Conservation (phyloP, 1,140 invertebrate species). For the Rhopalosiphum maidis region DNA sequence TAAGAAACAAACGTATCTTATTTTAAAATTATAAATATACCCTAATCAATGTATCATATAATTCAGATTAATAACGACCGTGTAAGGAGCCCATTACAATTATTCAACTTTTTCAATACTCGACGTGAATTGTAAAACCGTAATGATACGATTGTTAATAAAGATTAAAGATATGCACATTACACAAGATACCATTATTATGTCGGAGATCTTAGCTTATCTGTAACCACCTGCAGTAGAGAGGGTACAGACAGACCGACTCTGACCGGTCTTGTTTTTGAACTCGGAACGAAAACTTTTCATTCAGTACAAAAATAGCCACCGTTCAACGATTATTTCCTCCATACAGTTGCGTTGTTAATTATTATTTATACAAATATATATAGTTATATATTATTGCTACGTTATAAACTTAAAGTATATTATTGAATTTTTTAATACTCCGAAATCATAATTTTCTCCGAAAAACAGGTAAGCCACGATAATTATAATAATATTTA, state of each 20-base stretch:
- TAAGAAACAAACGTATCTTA: not conserved
- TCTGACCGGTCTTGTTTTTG: not conserved
- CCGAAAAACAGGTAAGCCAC: conserved; percentile 41
- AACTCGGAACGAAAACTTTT: not conserved
- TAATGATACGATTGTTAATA: conserved; percentile 15
- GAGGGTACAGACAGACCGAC: not conserved
- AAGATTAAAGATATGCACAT: not conserved
- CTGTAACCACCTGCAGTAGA: not conserved
- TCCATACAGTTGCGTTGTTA: not conserved
- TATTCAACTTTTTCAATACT: not conserved
- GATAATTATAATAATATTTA: not conserved
- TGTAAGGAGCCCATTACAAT: not conserved
- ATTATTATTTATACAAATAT: not conserved
- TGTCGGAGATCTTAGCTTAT: conserved; percentile 8
- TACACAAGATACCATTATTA: not conserved
- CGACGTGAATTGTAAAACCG: not conserved
- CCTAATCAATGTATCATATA: not conserved
- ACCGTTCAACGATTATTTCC: conserved; percentile 6
- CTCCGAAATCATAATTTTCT: not conserved
- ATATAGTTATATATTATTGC: not conserved
- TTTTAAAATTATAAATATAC: not conserved
- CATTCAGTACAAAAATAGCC: conserved; percentile 37
- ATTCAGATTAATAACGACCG: conserved; percentile 22
- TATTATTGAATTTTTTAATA: not conserved
- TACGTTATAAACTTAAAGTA: not conserved